These are phyloP conservation scores for Exephanes ischioxanthus DNA, from an alignment of 2,888 invertebrate genomes.

Conservation along the genomic window DNA sequence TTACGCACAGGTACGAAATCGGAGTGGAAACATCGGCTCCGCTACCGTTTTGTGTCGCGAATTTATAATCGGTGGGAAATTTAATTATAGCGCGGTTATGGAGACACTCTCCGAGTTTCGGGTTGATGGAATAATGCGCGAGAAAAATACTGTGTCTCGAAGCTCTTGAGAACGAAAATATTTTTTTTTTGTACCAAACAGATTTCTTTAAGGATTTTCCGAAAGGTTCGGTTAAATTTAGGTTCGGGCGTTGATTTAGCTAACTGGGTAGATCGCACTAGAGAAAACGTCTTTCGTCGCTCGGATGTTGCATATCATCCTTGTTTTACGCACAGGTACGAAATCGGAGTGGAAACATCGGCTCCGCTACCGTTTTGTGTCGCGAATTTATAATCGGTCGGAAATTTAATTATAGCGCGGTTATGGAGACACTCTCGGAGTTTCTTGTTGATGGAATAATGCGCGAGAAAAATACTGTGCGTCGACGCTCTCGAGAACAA, in stretches of 20 bases:
- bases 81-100: neutral
- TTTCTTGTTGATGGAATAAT: too few relatives aligned
- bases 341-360: neutral
- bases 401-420: neutral
- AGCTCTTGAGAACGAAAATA: too few relatives aligned
- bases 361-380: slow-evolving; percentile 1
- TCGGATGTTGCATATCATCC: slow-evolving; percentile 24
- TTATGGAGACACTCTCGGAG: too few relatives aligned
- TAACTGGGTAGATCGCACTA: neutral
- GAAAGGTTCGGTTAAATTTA: too few relatives aligned
- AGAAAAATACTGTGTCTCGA: too few relatives aligned
- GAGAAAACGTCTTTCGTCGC: slow-evolving; percentile 30
- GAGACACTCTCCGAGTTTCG: neutral
- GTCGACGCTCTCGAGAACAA: too few relatives aligned
- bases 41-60: slow-evolving; percentile 8
- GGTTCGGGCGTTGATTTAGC: neutral
- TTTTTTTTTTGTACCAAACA: too few relatives aligned
- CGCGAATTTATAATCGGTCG: neutral
- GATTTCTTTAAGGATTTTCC: too few relatives aligned
- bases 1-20: neutral
- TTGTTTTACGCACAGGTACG: slow-evolving; percentile 3
- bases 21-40: neutral
- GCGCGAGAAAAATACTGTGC: too few relatives aligned
- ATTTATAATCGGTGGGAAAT: neutral
- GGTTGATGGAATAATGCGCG: too few relatives aligned